Evolutionary conservation across 2,113 vertebrate genomes (phyloP), one percentile per base, ranked within the genome.

Genomic region (Hylia prasina): DNA sequence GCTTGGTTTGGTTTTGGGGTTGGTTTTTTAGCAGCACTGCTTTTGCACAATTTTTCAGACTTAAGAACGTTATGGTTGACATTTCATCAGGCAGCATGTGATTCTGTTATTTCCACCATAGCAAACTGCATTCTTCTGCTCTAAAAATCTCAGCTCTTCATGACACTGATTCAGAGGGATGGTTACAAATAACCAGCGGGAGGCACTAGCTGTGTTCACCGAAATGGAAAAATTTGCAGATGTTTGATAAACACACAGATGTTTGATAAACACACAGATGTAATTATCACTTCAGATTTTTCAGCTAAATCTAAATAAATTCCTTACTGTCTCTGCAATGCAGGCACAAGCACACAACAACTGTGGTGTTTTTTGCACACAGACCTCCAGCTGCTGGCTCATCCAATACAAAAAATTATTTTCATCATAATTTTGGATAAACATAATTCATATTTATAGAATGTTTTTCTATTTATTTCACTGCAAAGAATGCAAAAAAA

Each of bases 241-340:
- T 91, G 75, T 94, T 95, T 91, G 77, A 78, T 87, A 91, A 93
- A 87, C 53, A 91, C 37, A 75, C 27, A 50, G 84, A 82, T 65
- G 50, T 76, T 95, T 91, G 77, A 78, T 87, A 91, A 93, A 87
- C 53, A 91, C 37, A 75, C 27, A 50, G 84, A 82, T 65, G 50
- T 76, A 69, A 82, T 90, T 90, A 87, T 56, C 48, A 33, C 37
- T 90, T 85, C 47, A 33, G 22, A 60, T 72, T 76, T 91, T 82
- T 76, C 56, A 87, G 65, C 73, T 79, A 51, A 73, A 89, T 30
- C 40, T 56, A n/a, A 93, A 89, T n/a, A 82, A 79, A 56, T 48
- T 71, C 56, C 82, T 91, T 44, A 53, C 6, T 83, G 31, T 71
- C 31, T 54, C 35, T 39, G 24, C 44, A 94, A 25, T 0, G 0